Evolutionary conservation across 2,797 vertebrate genomes (phyloP).

Genomic region (Perodicticus potto): DNA sequence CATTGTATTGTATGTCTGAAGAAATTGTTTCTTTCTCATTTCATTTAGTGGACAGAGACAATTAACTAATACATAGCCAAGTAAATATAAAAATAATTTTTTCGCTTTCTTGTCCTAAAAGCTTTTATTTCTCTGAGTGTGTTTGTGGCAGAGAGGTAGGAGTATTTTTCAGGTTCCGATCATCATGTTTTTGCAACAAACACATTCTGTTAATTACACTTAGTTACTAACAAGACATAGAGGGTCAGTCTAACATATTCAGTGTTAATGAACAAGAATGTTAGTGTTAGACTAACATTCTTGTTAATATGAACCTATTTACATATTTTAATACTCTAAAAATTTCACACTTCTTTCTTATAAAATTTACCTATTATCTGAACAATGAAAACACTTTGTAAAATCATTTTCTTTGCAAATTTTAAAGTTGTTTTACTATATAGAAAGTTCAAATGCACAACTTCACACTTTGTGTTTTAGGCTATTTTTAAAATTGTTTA

Average conservation of each 20-base stretch:
- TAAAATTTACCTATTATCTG: not conserved
- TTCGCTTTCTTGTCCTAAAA: not conserved
- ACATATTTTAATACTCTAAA: not conserved
- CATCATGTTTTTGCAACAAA: not conserved
- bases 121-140: not conserved
- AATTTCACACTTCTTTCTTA: not conserved
- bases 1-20: not conserved
- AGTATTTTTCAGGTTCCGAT: not conserved
- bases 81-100: not conserved
- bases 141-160: not conserved
- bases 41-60: not conserved
- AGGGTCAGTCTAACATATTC: not conserved
- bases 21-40: not conserved
- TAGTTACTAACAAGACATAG: not conserved
- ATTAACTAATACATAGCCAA: not conserved
- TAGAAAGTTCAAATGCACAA: not conserved
- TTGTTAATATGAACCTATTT: not conserved
- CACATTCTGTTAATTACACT: not conserved
- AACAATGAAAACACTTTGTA: not conserved
- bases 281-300: not conserved
- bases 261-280: not conserved
- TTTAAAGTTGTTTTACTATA: not conserved
- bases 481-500: not conserved
- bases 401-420: not conserved
- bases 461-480: not conserved